Percentiles rank a stretch among this genome's conserved stretches.
Evolutionary conservation across 2,797 vertebrate species (phyloP).

Genomic region (Acipenser transmontanus): DNA sequence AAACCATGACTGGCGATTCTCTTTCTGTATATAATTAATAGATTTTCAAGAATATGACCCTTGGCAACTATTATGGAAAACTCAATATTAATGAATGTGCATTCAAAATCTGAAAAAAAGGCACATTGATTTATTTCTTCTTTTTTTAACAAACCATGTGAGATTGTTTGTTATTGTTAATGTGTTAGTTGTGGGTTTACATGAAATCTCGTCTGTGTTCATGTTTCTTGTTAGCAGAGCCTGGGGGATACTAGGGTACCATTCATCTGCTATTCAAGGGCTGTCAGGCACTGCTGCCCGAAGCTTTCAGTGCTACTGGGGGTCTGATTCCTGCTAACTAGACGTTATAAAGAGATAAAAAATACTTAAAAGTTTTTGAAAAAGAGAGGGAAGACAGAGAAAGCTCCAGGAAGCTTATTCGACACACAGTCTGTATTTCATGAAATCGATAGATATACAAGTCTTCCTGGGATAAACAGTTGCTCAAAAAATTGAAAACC

Average conservation of each 20-base stretch:
- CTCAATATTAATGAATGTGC: too few species aligned
- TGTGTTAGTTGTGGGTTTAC: background rate
- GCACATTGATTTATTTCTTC: background rate
- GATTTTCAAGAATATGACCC: too few species aligned
- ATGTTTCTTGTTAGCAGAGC: constrained; percentile 4
- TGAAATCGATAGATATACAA: too few species aligned
- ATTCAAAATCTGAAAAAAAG: too few species aligned
- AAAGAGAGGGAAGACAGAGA: constrained; percentile 12
- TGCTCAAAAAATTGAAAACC: too few species aligned
- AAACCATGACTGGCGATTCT: too few species aligned
- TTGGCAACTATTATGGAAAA: too few species aligned
- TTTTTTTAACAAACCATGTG: background rate
- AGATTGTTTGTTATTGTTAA: background rate
- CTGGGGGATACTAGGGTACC: background rate
- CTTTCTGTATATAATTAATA: too few species aligned
- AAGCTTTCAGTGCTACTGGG: constrained; percentile 28
- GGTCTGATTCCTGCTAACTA: constrained; percentile 34
- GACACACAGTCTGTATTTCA: too few species aligned
- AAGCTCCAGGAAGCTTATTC: background rate
- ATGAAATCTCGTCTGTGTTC: background rate
- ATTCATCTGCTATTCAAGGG: constrained; percentile 23
- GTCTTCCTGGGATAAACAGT: too few species aligned
- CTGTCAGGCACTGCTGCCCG: constrained; percentile 29
- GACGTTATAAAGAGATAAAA: constrained; percentile 27
- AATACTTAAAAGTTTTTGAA: constrained; percentile 23